Percentiles rank a stretch among this genome's conserved stretches.
These are phyloP conservation scores for Cosmopolites sordidus DNA, from an alignment of 2,888 invertebrate species.

Conservation along the genomic window DNA sequence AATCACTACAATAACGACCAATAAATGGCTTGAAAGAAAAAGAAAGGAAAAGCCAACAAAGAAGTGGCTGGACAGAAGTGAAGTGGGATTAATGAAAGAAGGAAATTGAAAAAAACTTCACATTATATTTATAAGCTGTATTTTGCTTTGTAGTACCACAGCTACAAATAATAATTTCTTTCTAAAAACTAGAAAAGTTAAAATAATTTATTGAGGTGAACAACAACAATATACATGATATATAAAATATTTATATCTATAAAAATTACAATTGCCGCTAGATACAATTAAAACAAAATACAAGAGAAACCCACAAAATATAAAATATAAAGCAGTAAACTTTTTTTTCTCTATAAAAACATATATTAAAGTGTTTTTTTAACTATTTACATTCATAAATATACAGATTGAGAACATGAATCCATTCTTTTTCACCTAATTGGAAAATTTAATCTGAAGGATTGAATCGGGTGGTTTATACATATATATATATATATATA, in stretches of 20 bases:
- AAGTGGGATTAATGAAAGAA: too few relatives aligned
- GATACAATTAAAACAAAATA: conserved; percentile 35
- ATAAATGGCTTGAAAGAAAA: too few relatives aligned
- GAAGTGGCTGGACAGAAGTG: too few relatives aligned
- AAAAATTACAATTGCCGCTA: conserved; percentile 35
- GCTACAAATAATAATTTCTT: conserved; percentile 41
- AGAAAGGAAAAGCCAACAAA: too few relatives aligned
- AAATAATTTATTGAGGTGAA: conserved; percentile 46
- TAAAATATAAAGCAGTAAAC: conserved; percentile 24
- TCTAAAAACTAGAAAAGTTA: conserved; percentile 43
- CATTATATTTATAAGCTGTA: conserved; percentile 38
- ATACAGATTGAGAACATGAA: conserved; percentile 37
- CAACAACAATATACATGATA: conserved; percentile 46
- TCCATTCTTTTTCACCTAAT: conserved; percentile 1
- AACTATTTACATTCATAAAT: conserved; percentile 41
- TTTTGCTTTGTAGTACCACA: conserved; percentile 43
- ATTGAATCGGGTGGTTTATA: too few relatives aligned
- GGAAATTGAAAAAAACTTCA: too few relatives aligned
- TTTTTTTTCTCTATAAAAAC: conserved; percentile 30
- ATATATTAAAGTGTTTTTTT: conserved; percentile 38
- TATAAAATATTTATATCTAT: conserved; percentile 39
- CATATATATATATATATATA: too few relatives aligned
- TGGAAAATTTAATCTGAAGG: too few relatives aligned
- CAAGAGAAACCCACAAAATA: conserved; percentile 24
- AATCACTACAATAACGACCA: too few relatives aligned